Evolutionary conservation across 2,888 invertebrate genomes (phyloP).

Genomic region (Dolichopus griseipennis): DNA sequence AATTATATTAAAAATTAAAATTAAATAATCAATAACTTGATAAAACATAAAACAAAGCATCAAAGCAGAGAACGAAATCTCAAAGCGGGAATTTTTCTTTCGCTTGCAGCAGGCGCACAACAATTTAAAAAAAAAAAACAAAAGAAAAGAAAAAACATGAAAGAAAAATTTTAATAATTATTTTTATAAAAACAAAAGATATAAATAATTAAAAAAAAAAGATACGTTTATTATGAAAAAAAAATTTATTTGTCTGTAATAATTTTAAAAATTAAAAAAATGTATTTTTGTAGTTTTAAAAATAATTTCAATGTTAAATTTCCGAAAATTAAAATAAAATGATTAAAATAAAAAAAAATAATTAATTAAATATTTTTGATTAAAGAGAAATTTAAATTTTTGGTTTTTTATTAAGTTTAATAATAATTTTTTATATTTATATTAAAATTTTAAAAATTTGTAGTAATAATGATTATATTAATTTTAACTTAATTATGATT

Average conservation of each 20-base stretch:
- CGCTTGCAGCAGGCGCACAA: slow-evolving; percentile 9
- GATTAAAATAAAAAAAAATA: slow-evolving; percentile 28
- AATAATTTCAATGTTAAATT: not conserved
- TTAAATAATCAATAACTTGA: slow-evolving; percentile 17
- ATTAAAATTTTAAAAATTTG: too few species aligned
- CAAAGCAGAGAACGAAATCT: slow-evolving; percentile 10
- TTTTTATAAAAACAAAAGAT: slow-evolving; percentile 24
- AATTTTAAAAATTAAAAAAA: slow-evolving; percentile 18
- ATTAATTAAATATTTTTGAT: slow-evolving; percentile 14
- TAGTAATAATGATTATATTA: too few species aligned
- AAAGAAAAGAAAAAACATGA: slow-evolving; percentile 21
- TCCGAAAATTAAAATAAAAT: slow-evolving; percentile 10
- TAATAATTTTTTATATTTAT: too few species aligned
- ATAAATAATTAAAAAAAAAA: slow-evolving; percentile 21
- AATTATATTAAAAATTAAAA: slow-evolving; percentile 12
- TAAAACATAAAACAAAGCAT: slow-evolving; percentile 22
- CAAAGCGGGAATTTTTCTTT: slow-evolving; percentile 11
- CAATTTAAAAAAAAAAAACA: slow-evolving; percentile 20
- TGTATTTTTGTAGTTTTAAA: too few species aligned
- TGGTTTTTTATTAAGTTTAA: too few species aligned
- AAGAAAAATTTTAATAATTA: slow-evolving; percentile 22
- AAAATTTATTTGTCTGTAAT: slow-evolving; percentile 17
- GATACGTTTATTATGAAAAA: slow-evolving; percentile 21
- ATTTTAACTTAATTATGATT: too few species aligned
- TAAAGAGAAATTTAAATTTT: too few species aligned